These are phyloP conservation scores for Mamestra brassicae DNA, from an alignment of 2,888 invertebrate genomes.

Conservation along the genomic window DNA sequence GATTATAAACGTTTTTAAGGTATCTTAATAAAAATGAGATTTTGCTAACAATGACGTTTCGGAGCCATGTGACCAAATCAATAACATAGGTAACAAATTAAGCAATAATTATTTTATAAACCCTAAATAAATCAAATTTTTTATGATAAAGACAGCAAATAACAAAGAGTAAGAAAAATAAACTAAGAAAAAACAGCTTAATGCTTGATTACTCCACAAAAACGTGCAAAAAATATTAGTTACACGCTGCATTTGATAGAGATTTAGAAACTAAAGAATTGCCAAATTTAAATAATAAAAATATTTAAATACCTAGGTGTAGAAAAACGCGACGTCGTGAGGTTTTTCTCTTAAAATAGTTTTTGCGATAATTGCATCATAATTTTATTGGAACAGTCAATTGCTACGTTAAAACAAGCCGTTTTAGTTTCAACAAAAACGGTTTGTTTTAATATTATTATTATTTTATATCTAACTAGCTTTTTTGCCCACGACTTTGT, in stretches of 20 bases:
- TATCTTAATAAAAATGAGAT: background rate
- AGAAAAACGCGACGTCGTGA: background rate
- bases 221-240: conserved; percentile 9
- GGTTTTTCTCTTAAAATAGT: background rate
- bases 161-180: background rate
- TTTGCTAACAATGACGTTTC: conserved; percentile 1
- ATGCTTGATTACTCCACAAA: background rate
- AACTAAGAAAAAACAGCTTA: background rate
- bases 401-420: background rate
- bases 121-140: background rate
- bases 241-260: background rate
- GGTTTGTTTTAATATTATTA: background rate
- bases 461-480: background rate
- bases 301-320: background rate
- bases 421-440: background rate
- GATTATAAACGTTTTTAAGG: background rate
- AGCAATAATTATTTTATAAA: background rate
- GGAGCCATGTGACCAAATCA: background rate
- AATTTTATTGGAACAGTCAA: background rate
- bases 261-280: conserved; percentile 9
- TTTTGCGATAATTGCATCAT: conserved; percentile 6
- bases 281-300: background rate
- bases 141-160: background rate
- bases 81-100: background rate
- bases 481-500: no score